These are phyloP conservation scores for Drosophila azteca DNA, from an alignment of 1,140 invertebrate genomes.

Conservation along the genomic window DNA sequence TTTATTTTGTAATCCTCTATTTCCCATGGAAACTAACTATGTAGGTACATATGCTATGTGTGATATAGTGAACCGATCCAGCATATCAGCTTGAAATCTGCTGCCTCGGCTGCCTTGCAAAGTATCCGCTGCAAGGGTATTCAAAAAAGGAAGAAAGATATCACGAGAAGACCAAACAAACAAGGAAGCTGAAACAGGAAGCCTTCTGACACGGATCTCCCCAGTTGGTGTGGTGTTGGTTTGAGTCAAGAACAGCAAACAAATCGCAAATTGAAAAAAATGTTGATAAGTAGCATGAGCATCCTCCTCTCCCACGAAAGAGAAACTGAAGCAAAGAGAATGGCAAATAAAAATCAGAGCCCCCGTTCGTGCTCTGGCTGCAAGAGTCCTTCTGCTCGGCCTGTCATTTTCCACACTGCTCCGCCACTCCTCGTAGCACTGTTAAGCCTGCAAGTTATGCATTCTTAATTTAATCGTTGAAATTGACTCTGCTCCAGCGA, in stretches of 20 bases:
- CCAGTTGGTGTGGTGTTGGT: not conserved
- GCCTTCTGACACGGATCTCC: constrained; percentile 32
- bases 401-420: constrained; percentile 3
- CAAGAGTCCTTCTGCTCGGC: too few relatives aligned
- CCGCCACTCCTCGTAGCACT: constrained; percentile 39
- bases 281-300: constrained; percentile 47
- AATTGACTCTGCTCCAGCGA: constrained; percentile 75
- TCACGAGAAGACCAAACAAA: constrained; percentile 28
- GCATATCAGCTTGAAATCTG: too few relatives aligned
- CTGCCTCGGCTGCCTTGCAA: too few relatives aligned
- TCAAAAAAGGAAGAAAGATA: not conserved
- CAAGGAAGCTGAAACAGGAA: constrained; percentile 25
- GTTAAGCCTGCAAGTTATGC: constrained; percentile 80
- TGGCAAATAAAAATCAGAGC: constrained; percentile 73
- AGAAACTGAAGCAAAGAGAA: constrained; percentile 51
- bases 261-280: constrained; percentile 68
- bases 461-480: constrained; percentile 81
- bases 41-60: too few relatives aligned
- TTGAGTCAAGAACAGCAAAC: constrained; percentile 36
- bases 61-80: too few relatives aligned
- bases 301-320: constrained; percentile 5
- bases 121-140: not conserved
- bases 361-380: constrained; percentile 30
- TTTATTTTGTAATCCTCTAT: too few relatives aligned
- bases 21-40: too few relatives aligned